Evolutionary conservation across 2,113 vertebrate genomes (phyloP).

Genomic region (Leucopternis melanops): DNA sequence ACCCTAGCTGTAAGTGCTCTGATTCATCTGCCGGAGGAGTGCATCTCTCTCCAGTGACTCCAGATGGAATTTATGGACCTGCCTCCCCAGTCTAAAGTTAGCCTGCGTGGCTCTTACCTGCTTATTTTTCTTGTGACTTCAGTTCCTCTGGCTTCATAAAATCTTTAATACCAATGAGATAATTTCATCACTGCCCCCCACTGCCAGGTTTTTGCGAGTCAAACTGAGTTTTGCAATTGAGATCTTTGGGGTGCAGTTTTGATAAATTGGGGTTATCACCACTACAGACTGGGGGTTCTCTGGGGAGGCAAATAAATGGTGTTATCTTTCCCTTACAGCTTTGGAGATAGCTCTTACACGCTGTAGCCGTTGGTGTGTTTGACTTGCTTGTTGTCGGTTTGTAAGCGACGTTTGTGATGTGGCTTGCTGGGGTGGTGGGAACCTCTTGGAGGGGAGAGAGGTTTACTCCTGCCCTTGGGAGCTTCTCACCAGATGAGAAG

Average conservation of each 20-base stretch:
- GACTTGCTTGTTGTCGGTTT: background rate
- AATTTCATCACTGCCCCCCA: background rate
- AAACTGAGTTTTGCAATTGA: background rate
- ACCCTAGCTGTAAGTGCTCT: background rate
- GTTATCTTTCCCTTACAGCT: background rate
- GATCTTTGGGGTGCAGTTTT: background rate
- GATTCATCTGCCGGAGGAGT: slow-evolving; percentile 4
- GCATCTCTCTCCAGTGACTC: background rate
- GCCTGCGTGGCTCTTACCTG: background rate
- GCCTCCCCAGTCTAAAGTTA: background rate
- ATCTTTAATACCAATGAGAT: background rate
- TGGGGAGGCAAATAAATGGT: background rate
- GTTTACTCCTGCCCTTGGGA: background rate
- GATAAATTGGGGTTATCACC: background rate
- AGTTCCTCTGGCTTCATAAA: background rate
- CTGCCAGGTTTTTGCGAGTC: background rate
- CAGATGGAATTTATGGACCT: background rate
- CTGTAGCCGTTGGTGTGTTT: background rate
- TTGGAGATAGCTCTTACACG: background rate
- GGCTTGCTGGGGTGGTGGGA: background rate
- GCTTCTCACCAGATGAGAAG: background rate
- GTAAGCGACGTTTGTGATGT: background rate
- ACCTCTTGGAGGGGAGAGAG: background rate
- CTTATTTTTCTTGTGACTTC: background rate
- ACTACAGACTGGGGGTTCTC: background rate